These are phyloP conservation scores for Matsumyia berberina DNA, from an alignment of 2,888 invertebrate species.

Conservation along the genomic window DNA sequence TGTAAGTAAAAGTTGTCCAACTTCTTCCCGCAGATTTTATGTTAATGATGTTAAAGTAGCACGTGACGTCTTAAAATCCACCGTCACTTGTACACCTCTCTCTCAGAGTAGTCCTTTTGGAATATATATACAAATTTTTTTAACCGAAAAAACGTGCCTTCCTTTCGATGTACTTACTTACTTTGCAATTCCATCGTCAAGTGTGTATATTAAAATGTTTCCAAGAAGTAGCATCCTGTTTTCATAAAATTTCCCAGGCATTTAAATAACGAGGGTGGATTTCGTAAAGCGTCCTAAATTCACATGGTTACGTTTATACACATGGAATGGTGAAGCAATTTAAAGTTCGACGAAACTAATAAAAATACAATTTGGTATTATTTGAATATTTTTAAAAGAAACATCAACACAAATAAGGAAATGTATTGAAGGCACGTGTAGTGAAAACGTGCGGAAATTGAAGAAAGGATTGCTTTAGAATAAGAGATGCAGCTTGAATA, in stretches of 20 bases:
- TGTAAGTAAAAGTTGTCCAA: no score
- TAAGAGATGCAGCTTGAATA: no score
- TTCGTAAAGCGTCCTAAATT: constrained; percentile 1
- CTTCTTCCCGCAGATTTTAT: no score
- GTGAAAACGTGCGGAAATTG: neutral
- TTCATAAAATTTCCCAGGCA: constrained; percentile 27
- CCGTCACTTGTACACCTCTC: neutral
- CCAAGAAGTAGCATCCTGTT: constrained; percentile 3
- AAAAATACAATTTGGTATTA: constrained; percentile 8
- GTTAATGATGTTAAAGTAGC: no score
- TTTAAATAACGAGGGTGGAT: neutral
- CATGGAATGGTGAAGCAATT: constrained; percentile 24
- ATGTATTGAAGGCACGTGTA: constrained; percentile 20
- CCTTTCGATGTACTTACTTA: neutral
- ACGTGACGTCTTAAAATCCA: neutral
- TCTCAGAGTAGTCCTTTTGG: neutral
- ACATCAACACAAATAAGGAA: no score
- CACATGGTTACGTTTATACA: constrained; percentile 1
- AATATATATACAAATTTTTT: neutral
- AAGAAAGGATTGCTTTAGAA: constrained; percentile 1
- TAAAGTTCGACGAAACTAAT: constrained; percentile 1
- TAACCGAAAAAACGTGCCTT: neutral
- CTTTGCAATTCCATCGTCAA: neutral
- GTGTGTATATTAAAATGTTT: neutral
- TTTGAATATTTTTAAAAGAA: no score